phyloP scores from a whole-genome alignment of 2,888 invertebrate genomes.

The Hirtodrosophila histrioides region DNA sequence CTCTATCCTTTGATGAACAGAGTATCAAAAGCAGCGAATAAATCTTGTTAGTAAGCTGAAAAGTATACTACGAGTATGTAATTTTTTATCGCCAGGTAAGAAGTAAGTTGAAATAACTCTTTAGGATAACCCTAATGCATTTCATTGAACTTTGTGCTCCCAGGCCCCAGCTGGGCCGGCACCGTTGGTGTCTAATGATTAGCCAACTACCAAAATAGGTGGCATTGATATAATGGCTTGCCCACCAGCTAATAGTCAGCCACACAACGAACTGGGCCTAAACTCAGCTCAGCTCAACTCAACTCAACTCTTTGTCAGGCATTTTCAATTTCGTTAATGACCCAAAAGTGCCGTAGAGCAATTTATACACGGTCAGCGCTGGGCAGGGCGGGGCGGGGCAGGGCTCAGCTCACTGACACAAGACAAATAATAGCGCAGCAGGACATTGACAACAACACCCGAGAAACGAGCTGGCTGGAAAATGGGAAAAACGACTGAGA shows the following conservation, averaged over 20 bases:
- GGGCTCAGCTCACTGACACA: constrained; percentile 57
- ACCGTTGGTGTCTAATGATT: constrained; percentile 71
- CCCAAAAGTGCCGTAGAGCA: constrained; percentile 82
- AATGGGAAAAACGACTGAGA: constrained; percentile 31
- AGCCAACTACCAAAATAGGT: constrained; percentile 76
- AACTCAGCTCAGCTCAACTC: constrained; percentile 12
- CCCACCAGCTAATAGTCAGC: constrained; percentile 13
- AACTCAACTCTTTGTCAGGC: constrained; percentile 59
- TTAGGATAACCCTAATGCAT: background rate
- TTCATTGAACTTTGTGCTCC: constrained; percentile 1
- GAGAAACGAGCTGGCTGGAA: constrained; percentile 33
- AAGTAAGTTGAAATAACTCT: no score
- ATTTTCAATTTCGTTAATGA: constrained; percentile 83
- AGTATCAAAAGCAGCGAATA: constrained; percentile 10
- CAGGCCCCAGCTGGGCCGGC: constrained; percentile 18
- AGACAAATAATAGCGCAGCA: constrained; percentile 83
- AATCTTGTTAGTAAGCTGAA: constrained; percentile 8
- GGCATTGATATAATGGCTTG: constrained; percentile 77
- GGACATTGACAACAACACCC: constrained; percentile 83
- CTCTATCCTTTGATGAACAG: no score
- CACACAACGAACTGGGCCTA: constrained; percentile 5
- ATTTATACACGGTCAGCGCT: constrained; percentile 70
- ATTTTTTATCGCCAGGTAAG: background rate
- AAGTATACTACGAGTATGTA: constrained; percentile 2
- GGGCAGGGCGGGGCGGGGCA: constrained; percentile 14